Evolutionary conservation across 2,888 invertebrate species (phyloP).

Genomic region (Phortica okadai): DNA sequence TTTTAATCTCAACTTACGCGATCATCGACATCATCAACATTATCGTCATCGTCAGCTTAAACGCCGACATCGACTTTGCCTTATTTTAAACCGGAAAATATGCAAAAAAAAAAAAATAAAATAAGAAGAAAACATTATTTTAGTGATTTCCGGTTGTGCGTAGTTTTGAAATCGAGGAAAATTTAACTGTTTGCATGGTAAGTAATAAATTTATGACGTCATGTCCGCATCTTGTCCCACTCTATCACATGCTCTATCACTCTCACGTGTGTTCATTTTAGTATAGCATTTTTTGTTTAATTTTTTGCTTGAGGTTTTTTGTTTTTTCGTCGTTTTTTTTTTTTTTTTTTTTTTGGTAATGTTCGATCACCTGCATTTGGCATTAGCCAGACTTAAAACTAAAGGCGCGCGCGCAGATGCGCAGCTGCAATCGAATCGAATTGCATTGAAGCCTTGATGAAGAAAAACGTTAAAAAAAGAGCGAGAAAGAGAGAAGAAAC

Average conservation of each 20-base stretch:
- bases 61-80: not conserved
- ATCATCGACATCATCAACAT: constrained; percentile 18
- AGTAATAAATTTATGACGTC: constrained; percentile 16
- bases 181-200: not conserved
- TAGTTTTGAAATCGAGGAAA: constrained; percentile 1
- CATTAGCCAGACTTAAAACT: constrained; percentile 18
- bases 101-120: not conserved
- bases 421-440: constrained; percentile 43
- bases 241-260: not conserved
- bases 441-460: constrained; percentile 33
- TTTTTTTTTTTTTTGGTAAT: not conserved
- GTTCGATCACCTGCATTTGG: constrained; percentile 20
- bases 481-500: not conserved
- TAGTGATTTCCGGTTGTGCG: constrained; percentile 13
- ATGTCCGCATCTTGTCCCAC: not conserved
- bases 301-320: not conserved
- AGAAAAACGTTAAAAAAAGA: constrained; percentile 13
- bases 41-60: constrained; percentile 26
- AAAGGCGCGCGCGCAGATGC: constrained; percentile 28
- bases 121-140: not conserved
- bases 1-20: constrained; percentile 31
- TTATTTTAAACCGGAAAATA: constrained; percentile 7
- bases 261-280: not conserved
- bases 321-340: not conserved
- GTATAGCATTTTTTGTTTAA: not conserved